phyloP scores from a whole-genome alignment of 2,888 invertebrate species.

The Ormyrus labotus region DNA sequence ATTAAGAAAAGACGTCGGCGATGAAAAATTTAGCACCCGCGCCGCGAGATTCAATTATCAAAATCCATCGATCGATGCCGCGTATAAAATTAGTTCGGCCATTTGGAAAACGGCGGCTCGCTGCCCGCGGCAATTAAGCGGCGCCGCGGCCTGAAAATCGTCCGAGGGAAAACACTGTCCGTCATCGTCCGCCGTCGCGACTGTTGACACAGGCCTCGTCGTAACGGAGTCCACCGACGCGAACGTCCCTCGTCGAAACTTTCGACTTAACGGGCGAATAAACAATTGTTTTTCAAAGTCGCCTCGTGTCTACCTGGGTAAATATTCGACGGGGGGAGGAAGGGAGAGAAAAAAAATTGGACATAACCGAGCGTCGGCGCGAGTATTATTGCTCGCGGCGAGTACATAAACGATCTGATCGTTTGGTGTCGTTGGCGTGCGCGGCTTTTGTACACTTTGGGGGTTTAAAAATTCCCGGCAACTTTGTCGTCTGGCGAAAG shows the following conservation, averaged over 20 bases:
- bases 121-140: not conserved
- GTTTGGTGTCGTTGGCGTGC: not conserved
- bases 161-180: not conserved
- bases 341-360: no score
- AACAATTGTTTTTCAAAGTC: conserved; percentile 15
- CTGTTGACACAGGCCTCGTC: not conserved
- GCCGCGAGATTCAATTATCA: not conserved
- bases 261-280: conserved; percentile 33
- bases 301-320: not conserved
- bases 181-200: no score
- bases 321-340: not conserved
- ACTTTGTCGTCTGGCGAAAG: no score
- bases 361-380: not conserved
- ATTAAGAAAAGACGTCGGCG: no score
- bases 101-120: not conserved
- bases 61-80: not conserved
- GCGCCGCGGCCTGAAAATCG: conserved; percentile 13
- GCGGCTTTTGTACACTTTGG: no score
- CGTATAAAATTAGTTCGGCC: not conserved
- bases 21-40: not conserved
- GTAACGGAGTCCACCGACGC: not conserved
- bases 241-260: conserved; percentile 25
- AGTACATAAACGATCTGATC: conserved; percentile 10
- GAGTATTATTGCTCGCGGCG: not conserved
- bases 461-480: no score